A percentile compares a stretch with the other conserved stretches of the same genome.
Evolutionary conservation across 2,888 invertebrate genomes (phyloP).

Genomic region (Platycnemis pennipes): DNA sequence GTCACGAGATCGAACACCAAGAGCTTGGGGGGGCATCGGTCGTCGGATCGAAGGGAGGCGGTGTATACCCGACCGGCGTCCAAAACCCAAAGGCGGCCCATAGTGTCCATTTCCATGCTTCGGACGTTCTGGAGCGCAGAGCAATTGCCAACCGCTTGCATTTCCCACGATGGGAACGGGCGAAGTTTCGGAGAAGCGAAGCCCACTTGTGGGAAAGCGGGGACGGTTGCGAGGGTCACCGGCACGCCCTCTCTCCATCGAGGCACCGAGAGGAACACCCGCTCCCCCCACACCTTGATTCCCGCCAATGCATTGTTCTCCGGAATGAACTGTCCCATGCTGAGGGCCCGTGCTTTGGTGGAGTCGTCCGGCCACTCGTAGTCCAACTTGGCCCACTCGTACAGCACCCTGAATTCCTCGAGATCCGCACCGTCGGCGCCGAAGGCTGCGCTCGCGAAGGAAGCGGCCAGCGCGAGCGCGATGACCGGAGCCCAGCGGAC

Average conservation of each 20-base stretch:
- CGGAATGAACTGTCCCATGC: slow-evolving; percentile 82
- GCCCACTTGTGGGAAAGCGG: slow-evolving; percentile 77
- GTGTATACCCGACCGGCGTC: slow-evolving; percentile 86
- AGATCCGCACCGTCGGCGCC: slow-evolving; percentile 43
- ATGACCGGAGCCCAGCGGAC: neutral
- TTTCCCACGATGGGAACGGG: slow-evolving; percentile 87
- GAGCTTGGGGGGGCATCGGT: slow-evolving; percentile 85
- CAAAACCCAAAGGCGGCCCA: slow-evolving; percentile 86
- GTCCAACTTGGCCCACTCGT: slow-evolving; percentile 87
- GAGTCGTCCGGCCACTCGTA: slow-evolving; percentile 81
- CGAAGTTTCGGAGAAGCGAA: slow-evolving; percentile 78
- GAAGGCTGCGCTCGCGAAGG: neutral
- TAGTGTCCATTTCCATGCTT: slow-evolving; percentile 87
- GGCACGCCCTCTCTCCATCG: slow-evolving; percentile 88
- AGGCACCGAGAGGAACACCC: slow-evolving; percentile 88
- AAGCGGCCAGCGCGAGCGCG: neutral
- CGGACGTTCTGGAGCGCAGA: slow-evolving; percentile 87
- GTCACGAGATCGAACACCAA: slow-evolving; percentile 85
- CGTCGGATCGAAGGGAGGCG: slow-evolving; percentile 80
- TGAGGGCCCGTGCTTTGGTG: slow-evolving; percentile 80
- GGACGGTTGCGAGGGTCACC: slow-evolving; percentile 86
- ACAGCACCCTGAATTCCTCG: slow-evolving; percentile 74
- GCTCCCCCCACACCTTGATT: slow-evolving; percentile 86
- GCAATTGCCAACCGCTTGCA: slow-evolving; percentile 85
- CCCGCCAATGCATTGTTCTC: slow-evolving; percentile 90